A percentile compares a stretch with the other conserved stretches of the same genome.
Evolutionary conservation across 2,797 vertebrate genomes (phyloP).

Genomic region (Falco rusticolus): DNA sequence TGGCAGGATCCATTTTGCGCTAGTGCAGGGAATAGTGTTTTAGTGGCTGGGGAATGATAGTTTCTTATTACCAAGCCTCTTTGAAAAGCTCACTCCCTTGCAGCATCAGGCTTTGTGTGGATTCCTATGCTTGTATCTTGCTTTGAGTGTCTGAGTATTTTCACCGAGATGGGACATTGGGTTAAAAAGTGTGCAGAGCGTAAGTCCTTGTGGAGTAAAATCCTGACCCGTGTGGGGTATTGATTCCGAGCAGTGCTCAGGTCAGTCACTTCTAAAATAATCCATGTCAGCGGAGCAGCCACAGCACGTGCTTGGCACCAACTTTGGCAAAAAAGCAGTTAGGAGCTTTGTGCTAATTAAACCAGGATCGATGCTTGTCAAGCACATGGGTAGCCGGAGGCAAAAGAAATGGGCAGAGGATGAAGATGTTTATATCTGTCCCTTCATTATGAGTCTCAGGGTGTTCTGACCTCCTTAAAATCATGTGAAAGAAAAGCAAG

Average conservation of each 20-base stretch:
- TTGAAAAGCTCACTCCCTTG: neutral
- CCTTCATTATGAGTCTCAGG: neutral
- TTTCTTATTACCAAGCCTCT: neutral
- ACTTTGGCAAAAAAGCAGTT: accelerated
- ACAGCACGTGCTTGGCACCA: accelerated
- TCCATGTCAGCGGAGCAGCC: neutral
- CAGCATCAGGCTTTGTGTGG: neutral
- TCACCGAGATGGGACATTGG: neutral
- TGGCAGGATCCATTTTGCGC: neutral
- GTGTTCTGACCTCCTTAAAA: neutral
- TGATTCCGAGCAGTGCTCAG: accelerated
- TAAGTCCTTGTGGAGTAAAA: neutral
- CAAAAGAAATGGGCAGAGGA: neutral
- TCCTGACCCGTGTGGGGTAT: too few relatives aligned
- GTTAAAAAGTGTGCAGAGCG: accelerated
- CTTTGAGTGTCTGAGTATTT: neutral
- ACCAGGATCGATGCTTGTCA: accelerated
- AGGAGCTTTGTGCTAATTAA: neutral
- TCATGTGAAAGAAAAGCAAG: neutral
- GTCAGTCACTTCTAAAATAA: neutral
- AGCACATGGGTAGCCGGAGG: accelerated
- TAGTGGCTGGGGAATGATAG: too few relatives aligned
- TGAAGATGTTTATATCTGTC: neutral
- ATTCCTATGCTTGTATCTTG: accelerated
- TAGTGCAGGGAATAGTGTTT: neutral